phyloP scores from a whole-genome alignment of 2,888 invertebrate genomes.

The Ceramica pisi region DNA sequence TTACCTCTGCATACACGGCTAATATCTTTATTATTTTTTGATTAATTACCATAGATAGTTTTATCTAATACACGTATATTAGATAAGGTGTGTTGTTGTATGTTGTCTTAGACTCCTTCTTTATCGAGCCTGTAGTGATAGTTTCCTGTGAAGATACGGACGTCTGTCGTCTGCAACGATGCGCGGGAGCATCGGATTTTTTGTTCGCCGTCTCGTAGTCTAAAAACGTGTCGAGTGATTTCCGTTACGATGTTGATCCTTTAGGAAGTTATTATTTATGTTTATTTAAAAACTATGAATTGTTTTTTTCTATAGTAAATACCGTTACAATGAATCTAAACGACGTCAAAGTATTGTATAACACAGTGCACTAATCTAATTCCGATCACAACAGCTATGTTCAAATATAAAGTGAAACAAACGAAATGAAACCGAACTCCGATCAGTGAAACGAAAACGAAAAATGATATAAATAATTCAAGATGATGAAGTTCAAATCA shows the following conservation, averaged over 20 bases:
- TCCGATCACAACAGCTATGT: constrained; percentile 68
- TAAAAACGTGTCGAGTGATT: constrained; percentile 62
- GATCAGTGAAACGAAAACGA: constrained; percentile 87
- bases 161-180: constrained; percentile 36
- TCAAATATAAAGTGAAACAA: constrained; percentile 55
- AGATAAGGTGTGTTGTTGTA: constrained; percentile 59
- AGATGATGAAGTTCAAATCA: constrained; percentile 98
- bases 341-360: constrained; percentile 35
- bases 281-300: constrained; percentile 26
- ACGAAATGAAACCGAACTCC: constrained; percentile 75
- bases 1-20: constrained; percentile 24
- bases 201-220: constrained; percentile 41
- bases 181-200: constrained; percentile 43
- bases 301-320: constrained; percentile 7
- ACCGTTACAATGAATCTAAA: constrained; percentile 1
- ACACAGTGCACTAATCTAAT: constrained; percentile 65
- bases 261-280: constrained; percentile 34
- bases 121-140: constrained; percentile 55
- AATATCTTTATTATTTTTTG: constrained; percentile 63
- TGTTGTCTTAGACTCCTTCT: constrained; percentile 48
- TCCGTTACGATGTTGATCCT: constrained; percentile 54
- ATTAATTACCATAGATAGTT: constrained; percentile 68
- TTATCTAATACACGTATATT: constrained; percentile 59
- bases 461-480: constrained; percentile 81
- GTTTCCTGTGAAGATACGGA: constrained; percentile 53